Conservation (phyloP, 2,797 vertebrate species). For the Enteromius argenteus region DNA sequence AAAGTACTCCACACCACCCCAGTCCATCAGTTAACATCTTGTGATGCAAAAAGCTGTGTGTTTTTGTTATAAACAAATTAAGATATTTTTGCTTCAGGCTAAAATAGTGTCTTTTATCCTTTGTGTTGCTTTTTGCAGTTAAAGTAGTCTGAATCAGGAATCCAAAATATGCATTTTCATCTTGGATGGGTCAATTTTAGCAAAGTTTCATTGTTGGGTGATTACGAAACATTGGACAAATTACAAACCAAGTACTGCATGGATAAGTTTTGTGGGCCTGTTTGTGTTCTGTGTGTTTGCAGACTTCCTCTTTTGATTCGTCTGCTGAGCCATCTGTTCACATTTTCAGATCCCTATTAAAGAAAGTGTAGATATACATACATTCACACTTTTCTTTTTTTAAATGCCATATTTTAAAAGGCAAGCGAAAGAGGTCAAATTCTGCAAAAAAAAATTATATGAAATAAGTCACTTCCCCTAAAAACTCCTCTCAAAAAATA, state of each 20-base stretch:
- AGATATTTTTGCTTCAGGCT: background rate
- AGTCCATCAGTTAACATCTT: background rate
- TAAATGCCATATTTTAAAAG: background rate
- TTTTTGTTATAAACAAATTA: background rate
- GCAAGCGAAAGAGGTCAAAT: background rate
- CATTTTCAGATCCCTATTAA: constrained; percentile 38
- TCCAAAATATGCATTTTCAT: background rate
- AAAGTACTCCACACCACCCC: background rate
- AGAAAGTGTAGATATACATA: constrained; percentile 23
- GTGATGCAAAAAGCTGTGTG: background rate
- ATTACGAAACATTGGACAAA: background rate
- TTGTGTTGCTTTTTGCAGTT: background rate
- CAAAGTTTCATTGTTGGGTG: background rate
- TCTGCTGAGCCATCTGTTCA: constrained; percentile 41
- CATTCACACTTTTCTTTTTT: background rate
- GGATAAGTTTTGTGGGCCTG: background rate
- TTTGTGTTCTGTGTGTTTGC: background rate
- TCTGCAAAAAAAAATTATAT: background rate
- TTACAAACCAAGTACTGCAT: background rate
- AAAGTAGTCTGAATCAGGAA: background rate
- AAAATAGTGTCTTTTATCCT: background rate
- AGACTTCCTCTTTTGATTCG: constrained; percentile 30
- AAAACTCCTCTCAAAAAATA: background rate
- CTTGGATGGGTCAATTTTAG: background rate
- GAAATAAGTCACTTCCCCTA: constrained; percentile 21